Conservation (phyloP, 2,797 vertebrate genomes). For the Micrastur ruficollis region DNA sequence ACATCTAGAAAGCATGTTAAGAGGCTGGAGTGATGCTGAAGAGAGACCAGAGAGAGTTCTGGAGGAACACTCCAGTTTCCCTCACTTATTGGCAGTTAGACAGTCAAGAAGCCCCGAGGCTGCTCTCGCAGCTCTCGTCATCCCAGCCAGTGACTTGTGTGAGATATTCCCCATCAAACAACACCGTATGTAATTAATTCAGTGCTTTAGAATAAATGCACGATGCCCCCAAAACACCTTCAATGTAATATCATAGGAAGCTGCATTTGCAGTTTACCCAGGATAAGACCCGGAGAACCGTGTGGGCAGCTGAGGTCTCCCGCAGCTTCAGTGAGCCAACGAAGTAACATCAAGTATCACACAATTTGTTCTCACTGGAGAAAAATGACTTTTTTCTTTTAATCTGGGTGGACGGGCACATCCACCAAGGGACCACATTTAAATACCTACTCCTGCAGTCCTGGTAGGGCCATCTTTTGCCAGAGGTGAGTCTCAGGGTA, state of each 20-base stretch:
- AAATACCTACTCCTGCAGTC: neutral
- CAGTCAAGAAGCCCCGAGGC: neutral
- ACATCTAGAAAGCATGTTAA: neutral
- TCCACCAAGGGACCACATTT: neutral
- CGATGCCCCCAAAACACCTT: neutral
- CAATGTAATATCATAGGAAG: neutral
- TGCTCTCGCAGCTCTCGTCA: neutral
- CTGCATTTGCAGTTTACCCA: neutral
- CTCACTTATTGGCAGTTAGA: neutral
- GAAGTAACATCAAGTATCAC: neutral
- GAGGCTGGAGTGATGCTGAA: neutral
- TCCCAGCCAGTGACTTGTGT: neutral
- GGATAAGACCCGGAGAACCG: neutral
- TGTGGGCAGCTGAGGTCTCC: fast-evolving
- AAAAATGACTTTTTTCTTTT: neutral
- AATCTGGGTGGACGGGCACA: neutral
- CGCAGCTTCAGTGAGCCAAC: neutral
- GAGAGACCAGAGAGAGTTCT: neutral
- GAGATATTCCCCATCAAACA: neutral
- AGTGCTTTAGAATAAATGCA: neutral
- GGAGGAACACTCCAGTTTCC: neutral
- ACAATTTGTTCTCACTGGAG: neutral
- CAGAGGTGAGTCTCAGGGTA: neutral
- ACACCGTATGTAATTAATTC: neutral
- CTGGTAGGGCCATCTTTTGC: neutral